phyloP scores from a whole-genome alignment of 2,888 invertebrate genomes.

The Tipula unca region DNA sequence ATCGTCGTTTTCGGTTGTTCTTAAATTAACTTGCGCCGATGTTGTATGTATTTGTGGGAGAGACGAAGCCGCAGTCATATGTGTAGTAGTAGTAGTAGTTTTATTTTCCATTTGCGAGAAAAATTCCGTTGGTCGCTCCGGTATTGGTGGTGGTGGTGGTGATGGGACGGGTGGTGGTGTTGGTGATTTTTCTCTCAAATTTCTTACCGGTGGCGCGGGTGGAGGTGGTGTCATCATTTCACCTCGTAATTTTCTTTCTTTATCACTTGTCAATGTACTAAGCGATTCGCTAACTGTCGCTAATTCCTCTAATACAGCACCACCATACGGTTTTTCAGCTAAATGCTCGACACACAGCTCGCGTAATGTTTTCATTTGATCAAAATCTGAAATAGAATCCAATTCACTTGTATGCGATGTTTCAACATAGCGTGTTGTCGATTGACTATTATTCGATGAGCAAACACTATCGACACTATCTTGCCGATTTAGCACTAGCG shows the following conservation, averaged over 20 bases:
- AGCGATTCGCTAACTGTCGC: constrained; percentile 52
- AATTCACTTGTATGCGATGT: constrained; percentile 31
- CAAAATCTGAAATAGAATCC: constrained; percentile 28
- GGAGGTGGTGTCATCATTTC: constrained; percentile 31
- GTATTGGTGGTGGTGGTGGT: constrained; percentile 38
- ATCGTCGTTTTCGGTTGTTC: background rate
- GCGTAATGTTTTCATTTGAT: constrained; percentile 43
- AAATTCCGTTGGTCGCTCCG: constrained; percentile 27
- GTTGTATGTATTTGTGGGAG: constrained; percentile 8
- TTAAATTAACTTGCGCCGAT: background rate
- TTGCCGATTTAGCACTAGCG: constrained; percentile 39
- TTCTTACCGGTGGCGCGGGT: constrained; percentile 40
- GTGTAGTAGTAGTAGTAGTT: background rate
- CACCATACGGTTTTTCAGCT: constrained; percentile 58
- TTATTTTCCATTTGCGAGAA: background rate
- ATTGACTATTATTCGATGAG: constrained; percentile 46
- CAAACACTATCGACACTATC: constrained; percentile 54
- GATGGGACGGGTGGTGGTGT: constrained; percentile 24
- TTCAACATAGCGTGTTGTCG: constrained; percentile 55
- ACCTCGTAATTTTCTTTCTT: constrained; percentile 18
- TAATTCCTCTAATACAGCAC: constrained; percentile 57
- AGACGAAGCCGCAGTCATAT: background rate
- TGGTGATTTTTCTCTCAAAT: constrained; percentile 9
- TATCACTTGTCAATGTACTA: constrained; percentile 25
- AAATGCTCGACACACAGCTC: constrained; percentile 58